These are phyloP conservation scores for Pollenia griseotomentosa DNA, from an alignment of 2,888 invertebrate genomes.

Conservation along the genomic window DNA sequence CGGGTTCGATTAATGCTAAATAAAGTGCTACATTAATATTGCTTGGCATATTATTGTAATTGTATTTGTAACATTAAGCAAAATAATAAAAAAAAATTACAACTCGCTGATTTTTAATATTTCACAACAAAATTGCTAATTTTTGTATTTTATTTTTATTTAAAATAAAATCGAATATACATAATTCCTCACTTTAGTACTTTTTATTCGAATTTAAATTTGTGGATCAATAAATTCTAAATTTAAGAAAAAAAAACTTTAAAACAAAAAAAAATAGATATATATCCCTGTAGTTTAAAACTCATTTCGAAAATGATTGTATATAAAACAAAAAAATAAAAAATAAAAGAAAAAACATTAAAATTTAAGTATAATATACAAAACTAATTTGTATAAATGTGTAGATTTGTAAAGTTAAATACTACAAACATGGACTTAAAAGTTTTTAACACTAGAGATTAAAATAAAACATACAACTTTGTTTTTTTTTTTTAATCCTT, in stretches of 20 bases:
- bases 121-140: not conserved
- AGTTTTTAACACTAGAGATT: not conserved
- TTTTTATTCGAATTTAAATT: constrained; percentile 17
- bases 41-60: too few species aligned
- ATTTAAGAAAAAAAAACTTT: not conserved
- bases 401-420: not conserved
- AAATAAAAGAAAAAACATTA: not conserved
- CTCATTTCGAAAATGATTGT: constrained; percentile 26
- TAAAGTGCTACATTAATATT: too few species aligned
- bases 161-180: not conserved
- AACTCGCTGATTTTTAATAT: too few species aligned
- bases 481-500: too few species aligned
- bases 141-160: not conserved
- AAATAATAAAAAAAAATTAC: too few species aligned
- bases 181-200: not conserved
- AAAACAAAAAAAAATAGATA: not conserved
- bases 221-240: constrained; percentile 42
- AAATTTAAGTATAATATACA: not conserved
- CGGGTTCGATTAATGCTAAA: too few species aligned
- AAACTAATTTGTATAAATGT: constrained; percentile 8
- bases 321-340: not conserved
- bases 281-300: not conserved
- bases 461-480: too few species aligned
- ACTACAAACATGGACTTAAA: not conserved
- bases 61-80: too few species aligned